Base-by-base conservation (phyloP, 2,888 invertebrate genomes). In the Mycalesis mineus region DNA sequence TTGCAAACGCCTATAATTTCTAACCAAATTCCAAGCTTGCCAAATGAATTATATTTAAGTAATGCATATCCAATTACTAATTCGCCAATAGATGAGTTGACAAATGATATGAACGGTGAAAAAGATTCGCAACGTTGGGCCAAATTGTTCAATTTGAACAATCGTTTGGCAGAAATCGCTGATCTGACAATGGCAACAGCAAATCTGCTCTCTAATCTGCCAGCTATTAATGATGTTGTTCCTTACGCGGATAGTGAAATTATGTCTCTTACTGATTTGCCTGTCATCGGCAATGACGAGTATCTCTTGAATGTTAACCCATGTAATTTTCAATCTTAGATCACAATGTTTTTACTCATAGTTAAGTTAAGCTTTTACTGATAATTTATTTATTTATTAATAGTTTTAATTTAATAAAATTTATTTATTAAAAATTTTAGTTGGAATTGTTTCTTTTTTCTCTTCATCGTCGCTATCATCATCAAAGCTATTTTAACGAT, bases 171-270 rank as follows among this genome's bases (percentile, higher is more conserved):
- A 42, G 50, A 50, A 31, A 31, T 61, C 29, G 53, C 61, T 1
- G 53, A 50, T n/a, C 17, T 61, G 31, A 50, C 56, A 22, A 45
- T 56, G 9, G 49, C 47, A 7, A 53, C 58, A 28, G 45, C 59
- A n/a, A 56, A 54, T 40, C 51, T 59, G 14, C 6, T 61, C 8
- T 55, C 59, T 0, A 47, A 17, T 22, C 51, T 59, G 45, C 58
- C 58, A 47, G 40, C 15, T 22, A 41, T 17, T 9, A 29, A 37
- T 54, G 33, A 15, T 14, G 8, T 8, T 7, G 45, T 37, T 11
- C 14, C 50, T 13, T 15, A 40, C 28, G 1, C 28, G 15, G 14
- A 11, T 29, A 17, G 17, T 48, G 47, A 47, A 29, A 40, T 33
- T 11, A 5, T 37, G 22, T 36, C 60, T 28, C 40, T 31, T 40